These are phyloP conservation scores for Polyergus mexicanus DNA, from an alignment of 1,140 invertebrate species.

Conservation along the genomic window DNA sequence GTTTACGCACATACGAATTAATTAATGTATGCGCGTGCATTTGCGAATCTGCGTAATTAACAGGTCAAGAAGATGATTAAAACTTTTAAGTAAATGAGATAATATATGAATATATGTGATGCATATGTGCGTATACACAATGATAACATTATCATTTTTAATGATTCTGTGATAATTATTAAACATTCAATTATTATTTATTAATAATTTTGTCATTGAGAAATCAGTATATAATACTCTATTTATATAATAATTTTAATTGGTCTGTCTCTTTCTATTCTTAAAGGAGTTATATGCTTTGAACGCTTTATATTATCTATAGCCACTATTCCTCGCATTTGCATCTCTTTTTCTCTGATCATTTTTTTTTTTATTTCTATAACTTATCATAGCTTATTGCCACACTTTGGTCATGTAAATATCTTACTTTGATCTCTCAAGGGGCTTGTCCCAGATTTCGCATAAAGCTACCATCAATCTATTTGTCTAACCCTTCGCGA, in stretches of 20 bases:
- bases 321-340: background rate
- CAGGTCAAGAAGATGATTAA: slow-evolving; percentile 35
- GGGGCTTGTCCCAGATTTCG: slow-evolving; percentile 13
- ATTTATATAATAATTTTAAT: slow-evolving; percentile 11
- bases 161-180: background rate
- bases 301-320: background rate
- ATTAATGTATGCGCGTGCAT: slow-evolving; percentile 14
- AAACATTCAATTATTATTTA: background rate
- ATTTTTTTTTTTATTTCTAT: background rate
- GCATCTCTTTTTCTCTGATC: slow-evolving; percentile 3
- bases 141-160: background rate
- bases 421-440: background rate
- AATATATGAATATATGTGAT: background rate
- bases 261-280: background rate
- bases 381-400: slow-evolving; percentile 26
- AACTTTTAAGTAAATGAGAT: background rate
- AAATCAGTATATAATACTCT: background rate
- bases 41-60: slow-evolving; percentile 20
- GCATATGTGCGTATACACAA: no score
- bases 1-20: slow-evolving; percentile 36
- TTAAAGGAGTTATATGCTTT: background rate
- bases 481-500: slow-evolving; percentile 29
- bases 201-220: background rate
- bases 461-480: slow-evolving; percentile 42
- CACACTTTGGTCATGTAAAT: slow-evolving; percentile 15